Evolutionary conservation across 2,888 invertebrate genomes (phyloP), one percentile per base, ranked within the genome.

Genomic region (Cetonia aurata): DNA sequence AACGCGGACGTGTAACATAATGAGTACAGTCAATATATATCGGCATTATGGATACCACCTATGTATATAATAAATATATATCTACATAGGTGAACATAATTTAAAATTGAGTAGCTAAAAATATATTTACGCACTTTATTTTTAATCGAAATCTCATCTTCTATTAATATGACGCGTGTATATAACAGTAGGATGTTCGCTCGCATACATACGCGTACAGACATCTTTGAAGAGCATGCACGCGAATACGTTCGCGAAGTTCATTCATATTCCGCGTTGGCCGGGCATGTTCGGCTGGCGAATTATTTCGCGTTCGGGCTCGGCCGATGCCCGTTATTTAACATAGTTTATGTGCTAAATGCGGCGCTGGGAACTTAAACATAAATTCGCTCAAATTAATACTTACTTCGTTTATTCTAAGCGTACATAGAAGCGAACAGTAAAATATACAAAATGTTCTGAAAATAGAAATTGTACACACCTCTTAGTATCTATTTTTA

Each of bases 141-240:
- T n/a, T 60, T 60, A 60, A 60, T 60, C 60, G 60, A 60, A 17
- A 13, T 12, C 10, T 46, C 60, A 46, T 46, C 46, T 60, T 46
- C 48, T 46, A 60, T 60, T 60, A 60, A 60, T 46, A 46, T 60
- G 60, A 60, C 60, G 60, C 48, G 46, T 25, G 60, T 60, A 60
- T 44, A 44, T 59, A 59, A n/a, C n/a, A 12, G 10, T 59, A 59
- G 41, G n/a, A 44, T n/a, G 12, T 4, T 13, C 44, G 19, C 19
- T 17, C 25, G n/a, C 19, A 59, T 59, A 12, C 6, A 12, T 8
- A 44, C 17, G 41, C 15, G 41, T 57, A 57, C n/a, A n/a, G n/a
- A n/a, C n/a, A n/a, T n/a, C n/a, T 37, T 15, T 57, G 3, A 17
- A 57, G 31, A n/a, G 12, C 19, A 25, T 19, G 19, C 42, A 59